Base-by-base conservation (phyloP, 2,888 invertebrate species). In the Hartigia nigra region DNA sequence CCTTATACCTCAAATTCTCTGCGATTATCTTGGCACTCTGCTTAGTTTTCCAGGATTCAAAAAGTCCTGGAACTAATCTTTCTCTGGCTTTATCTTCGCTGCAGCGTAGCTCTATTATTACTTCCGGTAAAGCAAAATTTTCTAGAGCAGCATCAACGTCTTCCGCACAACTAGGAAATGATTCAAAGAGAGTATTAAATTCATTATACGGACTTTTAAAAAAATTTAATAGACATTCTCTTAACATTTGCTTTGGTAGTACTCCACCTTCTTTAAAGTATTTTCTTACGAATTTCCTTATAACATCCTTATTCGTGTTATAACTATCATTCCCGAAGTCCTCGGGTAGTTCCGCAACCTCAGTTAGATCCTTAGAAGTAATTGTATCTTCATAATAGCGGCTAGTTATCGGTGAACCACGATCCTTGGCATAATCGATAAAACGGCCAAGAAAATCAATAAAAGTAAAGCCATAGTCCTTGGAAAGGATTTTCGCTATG, bases 181-280 rank as follows among this genome's bases (percentile, higher is more conserved):
- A 94, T 88, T 95, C 94, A 70, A 95, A 87, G 70, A 95, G 91
- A 86, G 95, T 92, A 9, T 95, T 95, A 31, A 89, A 90, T 5
- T 88, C 85, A 32, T 88, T 89, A 86, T 92, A 93, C 0, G 94
- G 94, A 76, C 92, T 88, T 76, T 92, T 87, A 85, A 93, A 93
- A 37, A 93, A 90, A 39, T 90, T 91, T 36, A 89, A 89, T 39
- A 94, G 84, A 69, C 93, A 83, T 83, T 92, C 92, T 79, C 92
- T 91, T 84, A 93, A 87, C 31, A 94, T 88, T 34, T 88, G 82
- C 1, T 92, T 86, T 12, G 93, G 88, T 34, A 95, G 86, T n/a
- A 92, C 90, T 31, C 91, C 82, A 31, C 93, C 93, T 74, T 89
- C 90, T 87, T 92, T 92, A 79, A 94, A 91, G 88, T 95, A 95